phyloP scores from a whole-genome alignment of 2,797 vertebrate genomes.

The Phataginus tricuspis region DNA sequence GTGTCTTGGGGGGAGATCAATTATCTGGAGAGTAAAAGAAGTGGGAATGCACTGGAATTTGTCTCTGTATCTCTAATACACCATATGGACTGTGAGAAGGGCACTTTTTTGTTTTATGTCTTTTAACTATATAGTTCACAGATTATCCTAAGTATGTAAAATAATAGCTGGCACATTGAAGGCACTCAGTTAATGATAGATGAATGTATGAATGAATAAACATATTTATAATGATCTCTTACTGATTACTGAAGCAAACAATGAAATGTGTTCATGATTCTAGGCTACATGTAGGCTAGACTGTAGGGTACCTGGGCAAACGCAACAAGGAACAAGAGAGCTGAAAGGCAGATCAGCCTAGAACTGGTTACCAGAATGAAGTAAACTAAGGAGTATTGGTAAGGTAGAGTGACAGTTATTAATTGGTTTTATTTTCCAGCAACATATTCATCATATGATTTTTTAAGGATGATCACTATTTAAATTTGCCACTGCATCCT shows the following conservation, averaged over 20 bases:
- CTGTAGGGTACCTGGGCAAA: too few relatives aligned
- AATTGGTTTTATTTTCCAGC: background rate
- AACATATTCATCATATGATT: background rate
- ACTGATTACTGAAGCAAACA: background rate
- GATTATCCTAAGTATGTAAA: background rate
- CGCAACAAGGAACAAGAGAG: background rate
- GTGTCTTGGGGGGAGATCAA: background rate
- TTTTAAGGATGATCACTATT: background rate
- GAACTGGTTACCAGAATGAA: background rate
- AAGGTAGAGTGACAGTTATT: background rate
- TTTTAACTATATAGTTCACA: background rate
- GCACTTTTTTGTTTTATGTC: background rate
- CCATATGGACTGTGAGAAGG: background rate
- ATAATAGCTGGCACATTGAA: background rate
- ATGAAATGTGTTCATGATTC: background rate
- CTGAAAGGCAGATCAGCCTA: background rate
- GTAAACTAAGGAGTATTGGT: background rate
- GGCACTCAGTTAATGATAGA: background rate
- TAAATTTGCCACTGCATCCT: background rate
- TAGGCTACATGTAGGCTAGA: background rate
- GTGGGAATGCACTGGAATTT: background rate
- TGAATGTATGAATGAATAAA: background rate
- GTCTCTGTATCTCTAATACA: background rate
- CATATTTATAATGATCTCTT: background rate
- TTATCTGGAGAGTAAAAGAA: background rate